phyloP scores from a whole-genome alignment of 2,888 invertebrate species.

The Pollenia labialis region DNA sequence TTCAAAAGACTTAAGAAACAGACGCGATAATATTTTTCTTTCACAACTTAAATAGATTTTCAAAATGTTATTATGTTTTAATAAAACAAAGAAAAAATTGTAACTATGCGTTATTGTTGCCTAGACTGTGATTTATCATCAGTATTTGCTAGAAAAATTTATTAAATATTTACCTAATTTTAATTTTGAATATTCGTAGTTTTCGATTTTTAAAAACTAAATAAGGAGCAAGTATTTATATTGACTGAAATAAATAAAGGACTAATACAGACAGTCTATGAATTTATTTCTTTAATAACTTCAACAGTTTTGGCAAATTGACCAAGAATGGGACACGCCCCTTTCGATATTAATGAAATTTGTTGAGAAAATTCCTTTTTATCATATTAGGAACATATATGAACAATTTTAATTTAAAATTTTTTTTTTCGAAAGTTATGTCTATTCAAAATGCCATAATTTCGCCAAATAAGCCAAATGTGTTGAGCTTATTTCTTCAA shows the following conservation, averaged over 20 bases:
- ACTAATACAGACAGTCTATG: not conserved
- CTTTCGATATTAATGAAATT: too few species aligned
- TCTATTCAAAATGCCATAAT: too few species aligned
- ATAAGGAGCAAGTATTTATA: slow-evolving; percentile 1
- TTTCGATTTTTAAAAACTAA: slow-evolving; percentile 8
- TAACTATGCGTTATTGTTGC: not conserved
- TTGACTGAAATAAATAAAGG: not conserved
- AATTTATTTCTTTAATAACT: not conserved
- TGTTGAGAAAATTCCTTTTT: too few species aligned
- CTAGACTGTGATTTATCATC: not conserved
- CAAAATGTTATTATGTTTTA: too few species aligned
- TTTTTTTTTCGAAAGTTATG: too few species aligned
- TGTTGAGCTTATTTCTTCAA: too few species aligned
- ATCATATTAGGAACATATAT: too few species aligned
- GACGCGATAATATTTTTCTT: not conserved
- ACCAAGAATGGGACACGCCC: too few species aligned
- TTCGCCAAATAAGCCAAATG: too few species aligned
- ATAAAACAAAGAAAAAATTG: too few species aligned
- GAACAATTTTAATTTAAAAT: too few species aligned
- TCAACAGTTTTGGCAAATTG: too few species aligned
- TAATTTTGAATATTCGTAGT: not conserved
- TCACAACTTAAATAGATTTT: not conserved
- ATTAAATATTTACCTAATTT: not conserved
- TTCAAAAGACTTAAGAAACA: not conserved
- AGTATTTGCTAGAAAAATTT: not conserved